Evolutionary conservation across 1,140 invertebrate species (phyloP).

Genomic region (Sipha flava): DNA sequence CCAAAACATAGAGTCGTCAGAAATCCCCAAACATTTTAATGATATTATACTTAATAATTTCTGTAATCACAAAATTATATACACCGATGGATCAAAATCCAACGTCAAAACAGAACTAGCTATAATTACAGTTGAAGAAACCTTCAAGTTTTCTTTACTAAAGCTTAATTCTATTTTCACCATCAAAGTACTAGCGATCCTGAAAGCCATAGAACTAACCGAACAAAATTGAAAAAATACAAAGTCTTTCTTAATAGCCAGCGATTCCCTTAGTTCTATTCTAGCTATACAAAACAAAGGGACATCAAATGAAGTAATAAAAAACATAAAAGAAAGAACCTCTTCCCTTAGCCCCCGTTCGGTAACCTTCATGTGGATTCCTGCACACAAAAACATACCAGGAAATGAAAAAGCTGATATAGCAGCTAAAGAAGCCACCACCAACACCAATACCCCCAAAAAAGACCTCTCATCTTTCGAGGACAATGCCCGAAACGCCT

Average conservation of each 20-base stretch:
- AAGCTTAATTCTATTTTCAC: no score
- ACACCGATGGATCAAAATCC: no score
- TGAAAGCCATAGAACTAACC: neutral
- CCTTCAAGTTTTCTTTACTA: neutral
- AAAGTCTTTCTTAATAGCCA: neutral
- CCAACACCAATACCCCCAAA: no score
- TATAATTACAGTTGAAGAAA: neutral
- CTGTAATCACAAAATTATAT: no score
- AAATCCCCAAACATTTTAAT: neutral
- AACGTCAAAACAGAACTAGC: neutral
- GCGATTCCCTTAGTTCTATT: neutral
- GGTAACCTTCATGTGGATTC: no score
- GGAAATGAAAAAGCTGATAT: no score
- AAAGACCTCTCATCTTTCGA: no score
- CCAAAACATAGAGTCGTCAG: neutral
- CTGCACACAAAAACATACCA: no score
- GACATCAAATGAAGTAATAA: neutral
- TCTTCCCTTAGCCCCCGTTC: no score
- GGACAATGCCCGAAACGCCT: no score
- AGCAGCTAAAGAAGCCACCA: no score
- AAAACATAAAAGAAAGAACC: no score
- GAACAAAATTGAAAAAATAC: neutral
- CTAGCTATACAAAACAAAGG: neutral
- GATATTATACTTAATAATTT: neutral
- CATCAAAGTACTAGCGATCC: neutral